Evolutionary conservation across 1,140 invertebrate species (phyloP).

Genomic region (Myzus persicae): DNA sequence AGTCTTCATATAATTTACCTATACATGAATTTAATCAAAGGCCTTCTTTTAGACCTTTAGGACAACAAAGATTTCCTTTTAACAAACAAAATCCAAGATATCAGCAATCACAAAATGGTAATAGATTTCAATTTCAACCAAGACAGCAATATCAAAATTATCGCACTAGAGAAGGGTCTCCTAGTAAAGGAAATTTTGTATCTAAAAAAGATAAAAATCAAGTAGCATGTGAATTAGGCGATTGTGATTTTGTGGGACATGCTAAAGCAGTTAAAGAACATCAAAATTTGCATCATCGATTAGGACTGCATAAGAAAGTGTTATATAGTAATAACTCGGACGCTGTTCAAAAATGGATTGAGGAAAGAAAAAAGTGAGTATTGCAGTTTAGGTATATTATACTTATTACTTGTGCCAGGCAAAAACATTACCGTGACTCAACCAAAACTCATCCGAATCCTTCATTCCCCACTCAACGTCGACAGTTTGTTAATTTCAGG

Average conservation of each 20-base stretch:
- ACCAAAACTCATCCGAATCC: too few species aligned
- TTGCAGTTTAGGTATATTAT: neutral
- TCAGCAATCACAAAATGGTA: neutral
- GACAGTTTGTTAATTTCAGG: too few species aligned
- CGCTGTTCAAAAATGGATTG: slow-evolving; percentile 47
- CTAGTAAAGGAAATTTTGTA: neutral
- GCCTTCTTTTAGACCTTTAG: neutral
- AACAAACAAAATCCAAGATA: slow-evolving; percentile 32
- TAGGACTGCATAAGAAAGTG: slow-evolving; percentile 43
- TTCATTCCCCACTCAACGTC: too few species aligned
- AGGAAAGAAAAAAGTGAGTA: slow-evolving; percentile 50
- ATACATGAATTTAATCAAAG: slow-evolving; percentile 37
- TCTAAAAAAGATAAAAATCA: slow-evolving; percentile 25
- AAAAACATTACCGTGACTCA: too few species aligned
- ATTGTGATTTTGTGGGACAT: slow-evolving; percentile 50
- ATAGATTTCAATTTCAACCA: slow-evolving; percentile 35
- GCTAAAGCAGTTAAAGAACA: slow-evolving; percentile 49
- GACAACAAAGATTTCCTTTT: neutral
- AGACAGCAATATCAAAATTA: slow-evolving; percentile 33
- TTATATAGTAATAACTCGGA: slow-evolving; percentile 52
- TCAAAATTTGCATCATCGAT: slow-evolving; percentile 57
- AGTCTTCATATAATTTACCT: slow-evolving; percentile 14
- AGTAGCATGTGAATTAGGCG: slow-evolving; percentile 33
- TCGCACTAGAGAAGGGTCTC: neutral
- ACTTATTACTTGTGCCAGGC: too few species aligned